Evolutionary conservation across 1,140 invertebrate genomes (phyloP).

Genomic region (Lepidurus arcticus): DNA sequence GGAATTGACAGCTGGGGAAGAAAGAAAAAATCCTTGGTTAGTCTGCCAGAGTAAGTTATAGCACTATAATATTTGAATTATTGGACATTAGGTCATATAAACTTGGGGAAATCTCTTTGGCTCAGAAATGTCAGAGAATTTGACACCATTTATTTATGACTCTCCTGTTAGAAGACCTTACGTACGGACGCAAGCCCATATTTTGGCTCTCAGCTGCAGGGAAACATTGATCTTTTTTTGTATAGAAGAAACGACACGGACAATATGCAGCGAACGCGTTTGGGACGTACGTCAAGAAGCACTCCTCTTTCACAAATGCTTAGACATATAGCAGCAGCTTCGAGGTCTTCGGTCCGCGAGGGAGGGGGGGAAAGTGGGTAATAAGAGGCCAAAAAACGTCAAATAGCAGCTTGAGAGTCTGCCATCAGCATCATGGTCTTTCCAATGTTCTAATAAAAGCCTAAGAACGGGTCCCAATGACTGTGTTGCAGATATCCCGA

Average conservation of each 20-base stretch:
- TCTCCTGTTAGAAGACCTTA: background rate
- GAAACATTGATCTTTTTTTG: slow-evolving; percentile 19
- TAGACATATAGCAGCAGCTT: background rate
- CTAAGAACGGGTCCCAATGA: background rate
- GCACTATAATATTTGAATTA: background rate
- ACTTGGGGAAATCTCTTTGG: background rate
- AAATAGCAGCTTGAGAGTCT: background rate
- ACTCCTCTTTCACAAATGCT: background rate
- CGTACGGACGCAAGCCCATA: background rate
- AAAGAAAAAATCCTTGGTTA: background rate
- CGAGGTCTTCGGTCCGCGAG: background rate
- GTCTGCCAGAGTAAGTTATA: background rate
- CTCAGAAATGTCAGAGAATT: background rate
- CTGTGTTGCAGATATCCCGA: background rate
- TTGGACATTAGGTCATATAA: background rate
- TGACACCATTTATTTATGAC: background rate
- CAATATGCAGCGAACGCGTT: background rate
- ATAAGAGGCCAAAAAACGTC: background rate
- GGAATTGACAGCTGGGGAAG: background rate
- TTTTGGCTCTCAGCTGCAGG: background rate
- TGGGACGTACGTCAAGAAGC: background rate
- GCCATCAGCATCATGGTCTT: slow-evolving; percentile 3
- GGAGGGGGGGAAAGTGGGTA: background rate
- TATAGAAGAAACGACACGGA: background rate
- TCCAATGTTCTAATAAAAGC: background rate